Percentiles rank a stretch among this genome's conserved stretches.
Evolutionary conservation across 2,888 invertebrate genomes (phyloP).

Genomic region (Troglohyphantes excavatus): DNA sequence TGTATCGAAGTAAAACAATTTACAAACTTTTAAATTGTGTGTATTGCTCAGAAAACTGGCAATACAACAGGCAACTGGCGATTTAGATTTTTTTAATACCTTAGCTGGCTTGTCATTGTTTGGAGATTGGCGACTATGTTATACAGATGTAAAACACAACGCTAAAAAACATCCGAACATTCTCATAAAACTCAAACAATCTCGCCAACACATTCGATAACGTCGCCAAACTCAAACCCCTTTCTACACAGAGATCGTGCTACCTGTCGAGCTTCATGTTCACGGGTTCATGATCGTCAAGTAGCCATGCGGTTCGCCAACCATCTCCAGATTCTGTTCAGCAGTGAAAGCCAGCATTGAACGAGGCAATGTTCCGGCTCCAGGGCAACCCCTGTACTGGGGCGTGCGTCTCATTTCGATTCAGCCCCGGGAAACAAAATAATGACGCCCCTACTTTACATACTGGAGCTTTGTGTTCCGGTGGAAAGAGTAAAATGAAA

Average conservation of each 20-base stretch:
- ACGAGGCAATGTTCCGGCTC: constrained; percentile 15
- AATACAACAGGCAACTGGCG: no score
- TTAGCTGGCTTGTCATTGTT: no score
- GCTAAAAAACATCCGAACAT: neutral
- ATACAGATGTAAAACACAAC: no score
- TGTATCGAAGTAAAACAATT: no score
- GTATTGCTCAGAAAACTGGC: no score
- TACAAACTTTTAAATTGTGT: no score
- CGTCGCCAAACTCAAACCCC: constrained; percentile 3
- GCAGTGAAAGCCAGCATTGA: constrained; percentile 68
- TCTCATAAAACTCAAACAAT: neutral
- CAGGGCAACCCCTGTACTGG: constrained; percentile 12
- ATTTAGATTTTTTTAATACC: no score
- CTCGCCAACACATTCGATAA: constrained; percentile 34
- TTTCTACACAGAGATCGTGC: neutral
- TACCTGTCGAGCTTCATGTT: constrained; percentile 23
- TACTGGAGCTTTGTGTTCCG: neutral
- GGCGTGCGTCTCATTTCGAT: constrained; percentile 65
- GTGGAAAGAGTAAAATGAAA: constrained; percentile 56
- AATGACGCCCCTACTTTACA: constrained; percentile 49
- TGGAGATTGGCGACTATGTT: no score
- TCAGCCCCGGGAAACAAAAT: constrained; percentile 71
- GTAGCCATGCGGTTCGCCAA: constrained; percentile 8
- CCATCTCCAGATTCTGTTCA: constrained; percentile 45
- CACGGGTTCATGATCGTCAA: constrained; percentile 39